phyloP scores from a whole-genome alignment of 2,888 invertebrate genomes.

The Podotricha telesiphe region DNA sequence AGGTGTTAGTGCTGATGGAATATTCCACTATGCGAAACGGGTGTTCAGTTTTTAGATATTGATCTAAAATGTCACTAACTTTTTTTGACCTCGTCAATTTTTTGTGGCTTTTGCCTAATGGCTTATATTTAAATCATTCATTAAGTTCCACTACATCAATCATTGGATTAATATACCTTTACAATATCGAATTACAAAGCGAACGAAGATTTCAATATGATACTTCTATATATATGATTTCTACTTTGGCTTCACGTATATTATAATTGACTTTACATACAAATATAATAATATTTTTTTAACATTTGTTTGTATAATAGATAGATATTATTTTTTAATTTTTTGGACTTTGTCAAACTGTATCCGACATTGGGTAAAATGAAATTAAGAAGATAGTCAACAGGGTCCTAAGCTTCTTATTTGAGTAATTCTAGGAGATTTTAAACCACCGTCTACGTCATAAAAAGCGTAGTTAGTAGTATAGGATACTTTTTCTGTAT shows the following conservation, averaged over 20 bases:
- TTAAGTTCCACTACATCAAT: conserved; percentile 1
- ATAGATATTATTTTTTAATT: too few relatives aligned
- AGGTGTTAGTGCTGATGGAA: neutral
- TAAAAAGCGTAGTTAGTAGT: too few relatives aligned
- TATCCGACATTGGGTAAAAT: too few relatives aligned
- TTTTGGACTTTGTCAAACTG: too few relatives aligned
- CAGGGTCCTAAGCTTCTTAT: too few relatives aligned
- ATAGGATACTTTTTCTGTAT: too few relatives aligned
- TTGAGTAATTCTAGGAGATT: too few relatives aligned
- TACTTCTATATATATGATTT: neutral
- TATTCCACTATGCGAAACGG: neutral
- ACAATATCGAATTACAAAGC: conserved; percentile 18
- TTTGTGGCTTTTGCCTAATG: conserved; percentile 12
- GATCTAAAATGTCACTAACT: neutral
- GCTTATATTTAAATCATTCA: neutral
- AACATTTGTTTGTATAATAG: too few relatives aligned
- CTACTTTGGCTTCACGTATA: neutral
- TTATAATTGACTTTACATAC: neutral
- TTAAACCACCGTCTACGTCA: too few relatives aligned
- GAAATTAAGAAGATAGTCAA: too few relatives aligned
- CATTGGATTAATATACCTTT: conserved; percentile 21
- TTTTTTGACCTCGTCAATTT: neutral
- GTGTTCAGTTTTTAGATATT: neutral
- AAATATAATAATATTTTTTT: too few relatives aligned
- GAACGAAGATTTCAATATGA: neutral